These are phyloP conservation scores for Caenorhabditis sp. DNA, from an alignment of 2,888 invertebrate species.

Conservation along the genomic window DNA sequence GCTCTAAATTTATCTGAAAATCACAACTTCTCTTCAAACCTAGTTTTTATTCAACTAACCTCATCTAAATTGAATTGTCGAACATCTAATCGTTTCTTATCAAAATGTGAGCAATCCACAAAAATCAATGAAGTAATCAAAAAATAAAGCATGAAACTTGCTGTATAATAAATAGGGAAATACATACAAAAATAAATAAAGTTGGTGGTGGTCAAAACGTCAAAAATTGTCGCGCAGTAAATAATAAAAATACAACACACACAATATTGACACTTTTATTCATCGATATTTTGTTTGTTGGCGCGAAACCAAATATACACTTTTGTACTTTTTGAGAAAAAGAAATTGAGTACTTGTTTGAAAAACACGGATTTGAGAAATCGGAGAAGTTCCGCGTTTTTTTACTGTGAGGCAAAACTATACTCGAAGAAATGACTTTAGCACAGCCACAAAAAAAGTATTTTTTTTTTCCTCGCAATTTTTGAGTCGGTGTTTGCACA, in stretches of 20 bases:
- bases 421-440: no score
- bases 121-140: neutral
- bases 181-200: neutral
- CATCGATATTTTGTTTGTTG: neutral
- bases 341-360: neutral
- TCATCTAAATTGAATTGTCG: constrained; percentile 36
- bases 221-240: no score
- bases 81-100: constrained; percentile 7
- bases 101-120: neutral
- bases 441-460: no score
- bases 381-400: neutral
- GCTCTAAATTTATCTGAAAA: constrained; percentile 39
- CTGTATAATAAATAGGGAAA: neutral
- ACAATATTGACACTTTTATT: neutral
- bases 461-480: no score
- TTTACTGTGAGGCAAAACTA: neutral
- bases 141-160: neutral
- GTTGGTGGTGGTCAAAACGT: neutral
- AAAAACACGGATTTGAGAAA: neutral
- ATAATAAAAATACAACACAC: no score
- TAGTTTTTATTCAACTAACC: constrained; percentile 30
- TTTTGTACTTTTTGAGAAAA: neutral
- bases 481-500: no score
- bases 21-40: neutral
- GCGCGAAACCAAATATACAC: neutral